A percentile compares a stretch with the other conserved stretches of the same genome.
These are phyloP conservation scores for Gopherus evgoodei DNA, from an alignment of 2,113 vertebrate species.

Conservation along the genomic window DNA sequence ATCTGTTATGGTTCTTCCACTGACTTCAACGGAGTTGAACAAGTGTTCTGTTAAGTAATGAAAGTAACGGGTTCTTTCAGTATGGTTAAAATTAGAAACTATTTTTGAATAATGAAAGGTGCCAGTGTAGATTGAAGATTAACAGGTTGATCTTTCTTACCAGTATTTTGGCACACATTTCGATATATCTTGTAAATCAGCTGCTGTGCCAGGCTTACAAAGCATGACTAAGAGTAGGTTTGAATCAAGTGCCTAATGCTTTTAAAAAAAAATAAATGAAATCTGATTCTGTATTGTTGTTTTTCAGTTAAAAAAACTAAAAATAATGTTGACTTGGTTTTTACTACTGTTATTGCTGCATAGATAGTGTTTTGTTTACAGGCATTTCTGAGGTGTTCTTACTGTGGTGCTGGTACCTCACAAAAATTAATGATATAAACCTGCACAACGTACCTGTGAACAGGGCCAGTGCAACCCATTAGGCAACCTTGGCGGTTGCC, in stretches of 20 bases:
- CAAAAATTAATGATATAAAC: neutral
- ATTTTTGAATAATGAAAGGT: neutral
- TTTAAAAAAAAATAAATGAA: neutral
- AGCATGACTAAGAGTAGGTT: neutral
- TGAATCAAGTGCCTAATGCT: neutral
- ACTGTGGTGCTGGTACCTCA: accelerated
- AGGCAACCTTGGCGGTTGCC: no score
- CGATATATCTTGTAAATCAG: neutral
- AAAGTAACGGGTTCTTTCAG: neutral
- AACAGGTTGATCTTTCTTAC: constrained; percentile 1
- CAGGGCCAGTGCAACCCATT: no score
- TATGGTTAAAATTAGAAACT: neutral
- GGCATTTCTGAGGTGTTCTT: neutral
- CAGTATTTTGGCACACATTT: neutral
- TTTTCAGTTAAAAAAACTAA: neutral
- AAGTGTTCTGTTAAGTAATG: neutral
- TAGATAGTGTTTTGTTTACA: neutral
- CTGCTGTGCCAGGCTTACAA: neutral
- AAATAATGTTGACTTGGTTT: neutral
- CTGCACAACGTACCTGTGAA: neutral
- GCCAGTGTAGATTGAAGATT: neutral
- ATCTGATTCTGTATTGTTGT: neutral
- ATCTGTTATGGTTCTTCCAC: accelerated
- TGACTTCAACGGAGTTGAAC: neutral
- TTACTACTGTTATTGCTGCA: neutral